Evolutionary conservation across 37 sponge, comb jelly and placozoan genomes (phyloP).

Genomic region (Axinella damicornis): DNA sequence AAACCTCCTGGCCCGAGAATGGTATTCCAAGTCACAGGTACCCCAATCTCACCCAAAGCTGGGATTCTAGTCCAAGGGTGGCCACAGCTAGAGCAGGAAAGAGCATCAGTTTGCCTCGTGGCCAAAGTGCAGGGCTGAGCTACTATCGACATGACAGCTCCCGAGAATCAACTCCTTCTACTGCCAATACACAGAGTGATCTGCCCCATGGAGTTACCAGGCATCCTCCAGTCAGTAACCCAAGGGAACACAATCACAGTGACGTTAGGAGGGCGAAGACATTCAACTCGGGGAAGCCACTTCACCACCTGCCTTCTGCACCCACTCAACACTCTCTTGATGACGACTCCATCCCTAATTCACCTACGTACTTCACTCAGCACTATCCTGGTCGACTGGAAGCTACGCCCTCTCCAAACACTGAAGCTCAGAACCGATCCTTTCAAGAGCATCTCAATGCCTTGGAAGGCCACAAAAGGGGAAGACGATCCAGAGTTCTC

Average conservation of each 20-base stretch:
- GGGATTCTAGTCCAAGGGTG: slow-evolving; percentile 1
- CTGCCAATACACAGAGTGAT: neutral
- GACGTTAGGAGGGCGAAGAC: no score
- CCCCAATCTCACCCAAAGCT: neutral
- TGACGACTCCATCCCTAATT: slow-evolving; percentile 7
- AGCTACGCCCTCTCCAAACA: neutral
- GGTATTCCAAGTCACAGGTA: neutral
- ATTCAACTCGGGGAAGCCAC: no score
- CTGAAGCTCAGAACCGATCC: neutral
- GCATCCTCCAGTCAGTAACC: no score
- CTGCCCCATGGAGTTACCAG: no score
- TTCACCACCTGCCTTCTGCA: no score
- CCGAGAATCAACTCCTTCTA: neutral
- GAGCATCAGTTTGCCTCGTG: slow-evolving; percentile 7
- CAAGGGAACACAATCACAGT: no score
- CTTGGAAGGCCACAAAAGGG: neutral
- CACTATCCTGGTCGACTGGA: neutral
- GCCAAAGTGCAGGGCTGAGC: neutral
- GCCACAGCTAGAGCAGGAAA: neutral
- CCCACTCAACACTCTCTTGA: neutral
- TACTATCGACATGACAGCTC: neutral
- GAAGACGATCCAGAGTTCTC: neutral
- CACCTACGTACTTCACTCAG: slow-evolving; percentile 9
- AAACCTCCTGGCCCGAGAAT: no score
- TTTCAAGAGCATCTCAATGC: slow-evolving; percentile 8